phyloP scores from a whole-genome alignment of 2,888 invertebrate species.

The Stomorhina lunata region DNA sequence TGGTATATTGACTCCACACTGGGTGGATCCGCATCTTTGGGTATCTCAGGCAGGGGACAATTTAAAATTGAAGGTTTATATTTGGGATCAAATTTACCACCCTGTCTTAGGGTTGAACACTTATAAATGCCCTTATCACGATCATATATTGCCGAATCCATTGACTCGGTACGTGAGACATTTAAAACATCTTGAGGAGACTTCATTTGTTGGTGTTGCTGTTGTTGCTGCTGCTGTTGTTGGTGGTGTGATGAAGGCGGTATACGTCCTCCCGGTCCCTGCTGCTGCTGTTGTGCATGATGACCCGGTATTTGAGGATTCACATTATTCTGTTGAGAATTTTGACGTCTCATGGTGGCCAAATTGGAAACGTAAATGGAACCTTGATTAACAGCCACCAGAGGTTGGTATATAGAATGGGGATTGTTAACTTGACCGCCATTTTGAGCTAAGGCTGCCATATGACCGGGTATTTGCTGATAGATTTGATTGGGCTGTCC shows the following conservation, averaged over 20 bases:
- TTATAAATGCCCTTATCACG: constrained; percentile 80
- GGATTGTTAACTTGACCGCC: constrained; percentile 74
- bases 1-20: constrained; percentile 76
- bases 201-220: constrained; percentile 66
- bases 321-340: constrained; percentile 71
- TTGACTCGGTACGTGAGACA: constrained; percentile 74
- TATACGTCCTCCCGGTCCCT: constrained; percentile 34
- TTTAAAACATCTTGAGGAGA: constrained; percentile 73
- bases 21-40: constrained; percentile 79
- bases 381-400: constrained; percentile 75
- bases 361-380: constrained; percentile 77
- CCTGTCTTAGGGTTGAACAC: constrained; percentile 79
- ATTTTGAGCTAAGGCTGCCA: constrained; percentile 72
- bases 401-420: constrained; percentile 78
- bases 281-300: constrained; percentile 71
- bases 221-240: constrained; percentile 59
- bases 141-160: constrained; percentile 79
- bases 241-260: constrained; percentile 69
- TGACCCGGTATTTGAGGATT: constrained; percentile 75
- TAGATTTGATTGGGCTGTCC: constrained; percentile 78
- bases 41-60: constrained; percentile 80
- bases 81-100: constrained; percentile 80
- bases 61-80: constrained; percentile 80
- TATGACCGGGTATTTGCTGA: constrained; percentile 78
- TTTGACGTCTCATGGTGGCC: constrained; percentile 78